Evolutionary conservation across 2,888 invertebrate genomes (phyloP).

Genomic region (Eremobia ochroleuca): DNA sequence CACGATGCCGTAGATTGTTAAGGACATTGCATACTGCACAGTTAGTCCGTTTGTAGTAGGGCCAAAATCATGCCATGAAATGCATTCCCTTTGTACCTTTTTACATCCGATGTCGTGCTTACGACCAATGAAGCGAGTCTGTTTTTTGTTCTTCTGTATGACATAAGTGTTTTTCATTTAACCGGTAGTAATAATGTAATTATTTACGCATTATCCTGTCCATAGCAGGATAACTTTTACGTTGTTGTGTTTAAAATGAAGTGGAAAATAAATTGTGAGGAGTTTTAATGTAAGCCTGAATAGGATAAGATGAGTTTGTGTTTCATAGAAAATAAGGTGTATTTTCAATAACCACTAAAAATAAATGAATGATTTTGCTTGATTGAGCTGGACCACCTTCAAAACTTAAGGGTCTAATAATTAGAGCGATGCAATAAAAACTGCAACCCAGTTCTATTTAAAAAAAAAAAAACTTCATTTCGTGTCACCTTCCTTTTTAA

Average conservation of each 20-base stretch:
- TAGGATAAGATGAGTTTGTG: background rate
- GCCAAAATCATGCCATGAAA: constrained; percentile 15
- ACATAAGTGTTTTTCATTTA: constrained; percentile 42
- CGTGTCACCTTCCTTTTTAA: constrained; percentile 23
- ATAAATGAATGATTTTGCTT: background rate
- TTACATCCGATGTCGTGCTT: constrained; percentile 27
- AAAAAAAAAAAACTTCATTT: too few relatives aligned
- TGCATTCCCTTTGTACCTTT: constrained; percentile 9
- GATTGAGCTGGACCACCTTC: background rate
- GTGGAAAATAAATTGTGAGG: background rate
- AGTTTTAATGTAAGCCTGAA: background rate
- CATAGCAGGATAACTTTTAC: constrained; percentile 11
- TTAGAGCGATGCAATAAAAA: background rate
- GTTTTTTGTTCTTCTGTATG: constrained; percentile 25
- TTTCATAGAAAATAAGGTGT: background rate
- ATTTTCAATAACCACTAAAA: background rate
- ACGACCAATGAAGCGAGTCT: constrained; percentile 35
- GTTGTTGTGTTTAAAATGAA: constrained; percentile 5
- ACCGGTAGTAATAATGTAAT: constrained; percentile 47
- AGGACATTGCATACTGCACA: background rate
- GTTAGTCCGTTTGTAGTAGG: background rate
- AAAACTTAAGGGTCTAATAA: background rate
- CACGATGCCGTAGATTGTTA: background rate
- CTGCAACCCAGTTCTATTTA: too few relatives aligned
- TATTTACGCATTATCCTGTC: constrained; percentile 51